These are phyloP conservation scores for Plebejus argus DNA, from an alignment of 2,888 invertebrate genomes.

Conservation along the genomic window DNA sequence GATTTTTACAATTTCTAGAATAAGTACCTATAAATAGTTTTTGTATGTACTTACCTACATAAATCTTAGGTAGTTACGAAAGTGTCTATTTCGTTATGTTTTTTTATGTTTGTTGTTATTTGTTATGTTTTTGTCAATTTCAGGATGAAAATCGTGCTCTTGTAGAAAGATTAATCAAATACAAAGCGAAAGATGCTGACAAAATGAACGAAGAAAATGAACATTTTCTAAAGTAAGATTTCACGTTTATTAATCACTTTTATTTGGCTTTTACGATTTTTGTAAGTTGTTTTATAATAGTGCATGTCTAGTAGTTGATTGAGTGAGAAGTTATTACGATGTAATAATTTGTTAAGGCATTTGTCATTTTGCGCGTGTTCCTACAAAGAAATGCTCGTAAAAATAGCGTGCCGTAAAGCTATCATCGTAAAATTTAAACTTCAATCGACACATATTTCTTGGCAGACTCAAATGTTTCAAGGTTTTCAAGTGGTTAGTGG, in stretches of 20 bases:
- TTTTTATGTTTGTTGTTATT: no score
- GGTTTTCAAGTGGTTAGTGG: background rate
- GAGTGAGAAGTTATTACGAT: conserved; percentile 17
- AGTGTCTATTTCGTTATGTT: conserved; percentile 27
- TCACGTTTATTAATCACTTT: conserved; percentile 24
- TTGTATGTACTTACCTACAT: no score
- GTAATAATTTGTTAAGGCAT: conserved; percentile 14
- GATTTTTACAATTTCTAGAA: background rate
- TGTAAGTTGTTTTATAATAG: conserved; percentile 24
- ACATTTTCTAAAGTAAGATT: conserved; percentile 90
- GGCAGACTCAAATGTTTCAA: background rate
- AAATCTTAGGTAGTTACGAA: background rate
- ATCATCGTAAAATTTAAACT: background rate
- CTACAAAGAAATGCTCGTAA: background rate
- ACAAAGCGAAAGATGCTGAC: conserved; percentile 97
- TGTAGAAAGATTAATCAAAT: conserved; percentile 92
- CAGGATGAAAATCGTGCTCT: conserved; percentile 93
- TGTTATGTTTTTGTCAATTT: conserved; percentile 58
- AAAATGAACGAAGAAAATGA: conserved; percentile 98
- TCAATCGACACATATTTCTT: background rate
- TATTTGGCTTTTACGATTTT: conserved; percentile 4
- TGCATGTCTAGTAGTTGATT: conserved; percentile 29
- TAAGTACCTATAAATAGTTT: background rate
- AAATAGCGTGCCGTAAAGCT: background rate
- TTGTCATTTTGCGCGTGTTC: conserved; percentile 8